Percentiles rank a stretch among this genome's conserved stretches.
Evolutionary conservation across 2,888 invertebrate species (phyloP).

Genomic region (Xanthorhoe spadicearia): DNA sequence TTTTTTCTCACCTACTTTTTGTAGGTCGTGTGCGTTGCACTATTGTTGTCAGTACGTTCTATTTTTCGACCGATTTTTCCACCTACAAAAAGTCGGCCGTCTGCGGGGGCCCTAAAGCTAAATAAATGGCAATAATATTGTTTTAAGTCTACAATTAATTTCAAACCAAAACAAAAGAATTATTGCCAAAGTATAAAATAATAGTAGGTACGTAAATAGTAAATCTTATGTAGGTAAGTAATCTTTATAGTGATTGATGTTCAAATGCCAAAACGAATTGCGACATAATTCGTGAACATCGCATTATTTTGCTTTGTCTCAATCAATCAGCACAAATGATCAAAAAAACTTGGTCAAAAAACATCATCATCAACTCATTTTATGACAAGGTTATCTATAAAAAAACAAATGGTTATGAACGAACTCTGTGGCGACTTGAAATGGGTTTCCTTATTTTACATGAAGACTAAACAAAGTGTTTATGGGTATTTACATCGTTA

Average conservation of each 20-base stretch:
- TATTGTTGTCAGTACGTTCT: no score
- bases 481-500: neutral
- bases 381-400: neutral
- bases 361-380: neutral
- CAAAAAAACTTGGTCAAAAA: neutral
- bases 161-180: no score
- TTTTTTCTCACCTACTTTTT: no score
- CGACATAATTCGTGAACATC: slow-evolving; percentile 23
- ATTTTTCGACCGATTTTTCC: no score
- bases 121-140: no score
- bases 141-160: no score
- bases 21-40: no score
- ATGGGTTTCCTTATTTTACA: neutral
- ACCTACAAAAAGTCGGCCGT: no score
- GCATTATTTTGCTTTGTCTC: slow-evolving; percentile 12
- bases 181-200: no score
- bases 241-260: neutral
- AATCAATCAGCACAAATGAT: slow-evolving; percentile 5
- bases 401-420: neutral
- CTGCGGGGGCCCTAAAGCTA: no score
- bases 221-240: slow-evolving; percentile 1
- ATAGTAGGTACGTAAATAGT: no score
- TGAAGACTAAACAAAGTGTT: neutral
- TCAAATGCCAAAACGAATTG: slow-evolving; percentile 13
- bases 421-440: neutral